phyloP scores from a whole-genome alignment of 2,113 vertebrate species.

The Calidris pugnax region DNA sequence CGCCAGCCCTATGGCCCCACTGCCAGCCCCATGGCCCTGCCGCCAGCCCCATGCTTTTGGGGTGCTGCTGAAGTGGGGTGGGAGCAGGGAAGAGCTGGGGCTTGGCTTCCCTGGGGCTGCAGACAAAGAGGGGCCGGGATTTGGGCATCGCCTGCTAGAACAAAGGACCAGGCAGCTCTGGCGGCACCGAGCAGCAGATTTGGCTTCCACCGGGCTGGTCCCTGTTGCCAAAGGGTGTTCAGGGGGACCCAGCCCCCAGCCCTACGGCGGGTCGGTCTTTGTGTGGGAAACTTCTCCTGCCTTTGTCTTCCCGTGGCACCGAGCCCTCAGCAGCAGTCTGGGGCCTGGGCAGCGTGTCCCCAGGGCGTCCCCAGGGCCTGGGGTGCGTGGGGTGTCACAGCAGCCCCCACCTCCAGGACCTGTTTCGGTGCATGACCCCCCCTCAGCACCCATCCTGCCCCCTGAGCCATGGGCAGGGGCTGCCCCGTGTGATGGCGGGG shows the following conservation, averaged over 20 bases:
- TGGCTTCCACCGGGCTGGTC: background rate
- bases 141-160: background rate
- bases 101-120: background rate
- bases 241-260: background rate
- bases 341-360: background rate
- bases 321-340: background rate
- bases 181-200: background rate
- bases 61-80: background rate
- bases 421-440: no score
- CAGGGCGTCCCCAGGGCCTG: background rate
- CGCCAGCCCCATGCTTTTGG: background rate
- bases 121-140: background rate
- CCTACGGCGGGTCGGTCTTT: background rate
- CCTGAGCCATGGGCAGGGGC: background rate
- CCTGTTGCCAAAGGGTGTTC: background rate
- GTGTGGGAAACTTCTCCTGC: background rate
- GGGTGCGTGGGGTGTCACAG: background rate
- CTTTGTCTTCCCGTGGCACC: background rate
- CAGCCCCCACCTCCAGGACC: background rate
- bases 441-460: background rate
- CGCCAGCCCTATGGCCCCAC: background rate
- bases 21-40: background rate
- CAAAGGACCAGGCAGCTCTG: background rate
- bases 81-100: background rate
- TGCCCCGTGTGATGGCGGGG: background rate